These are phyloP conservation scores for Cephus runcator DNA, from an alignment of 2,888 invertebrate species.

Conservation along the genomic window DNA sequence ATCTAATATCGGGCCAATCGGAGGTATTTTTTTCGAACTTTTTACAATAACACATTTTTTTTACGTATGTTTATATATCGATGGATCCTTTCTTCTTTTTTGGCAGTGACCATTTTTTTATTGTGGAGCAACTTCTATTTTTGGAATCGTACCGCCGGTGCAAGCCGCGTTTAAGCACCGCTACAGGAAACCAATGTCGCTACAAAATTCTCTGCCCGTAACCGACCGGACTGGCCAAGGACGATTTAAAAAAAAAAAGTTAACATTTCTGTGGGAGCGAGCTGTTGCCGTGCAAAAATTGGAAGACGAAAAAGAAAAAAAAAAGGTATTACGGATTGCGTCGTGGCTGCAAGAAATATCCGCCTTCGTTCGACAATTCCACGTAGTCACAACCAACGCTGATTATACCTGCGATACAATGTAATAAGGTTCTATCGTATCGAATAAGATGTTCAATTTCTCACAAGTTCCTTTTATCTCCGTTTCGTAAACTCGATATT, in stretches of 20 bases:
- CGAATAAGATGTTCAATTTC: not conserved
- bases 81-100: not conserved
- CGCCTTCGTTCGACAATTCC: not conserved
- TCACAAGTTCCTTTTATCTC: not conserved
- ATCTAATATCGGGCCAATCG: not conserved
- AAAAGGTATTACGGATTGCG: not conserved
- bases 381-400: not conserved
- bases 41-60: not conserved
- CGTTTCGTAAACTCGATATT: not conserved
- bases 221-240: slow-evolving; percentile 23
- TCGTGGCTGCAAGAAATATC: not conserved
- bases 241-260: slow-evolving; percentile 8
- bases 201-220: not conserved
- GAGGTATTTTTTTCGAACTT: not conserved
- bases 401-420: not conserved
- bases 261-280: not conserved
- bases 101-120: not conserved
- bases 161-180: not conserved
- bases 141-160: not conserved
- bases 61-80: not conserved
- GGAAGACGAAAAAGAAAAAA: not conserved
- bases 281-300: not conserved
- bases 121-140: not conserved
- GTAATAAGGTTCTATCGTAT: not conserved
- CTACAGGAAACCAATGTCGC: not conserved